A percentile compares a stretch with the other conserved stretches of the same genome.
Evolutionary conservation across 2,888 invertebrate genomes (phyloP).

Genomic region (Penaeus monodon): DNA sequence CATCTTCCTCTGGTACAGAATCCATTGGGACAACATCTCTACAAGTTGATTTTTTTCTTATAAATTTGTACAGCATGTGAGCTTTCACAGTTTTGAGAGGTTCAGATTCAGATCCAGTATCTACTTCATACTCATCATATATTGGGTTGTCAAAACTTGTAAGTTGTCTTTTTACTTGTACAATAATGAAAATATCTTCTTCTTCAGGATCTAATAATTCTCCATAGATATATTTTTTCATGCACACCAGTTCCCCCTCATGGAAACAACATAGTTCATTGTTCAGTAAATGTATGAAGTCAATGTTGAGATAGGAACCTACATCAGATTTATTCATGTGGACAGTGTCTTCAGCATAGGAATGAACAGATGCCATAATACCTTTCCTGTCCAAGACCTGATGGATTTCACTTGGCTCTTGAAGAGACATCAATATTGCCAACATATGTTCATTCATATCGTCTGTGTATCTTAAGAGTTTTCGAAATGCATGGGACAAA

Average conservation of each 20-base stretch:
- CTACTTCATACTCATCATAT: conserved; percentile 35
- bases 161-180: conserved; percentile 21
- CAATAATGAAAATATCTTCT: conserved; percentile 35
- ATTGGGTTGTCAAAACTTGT: conserved; percentile 2
- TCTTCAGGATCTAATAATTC: neutral
- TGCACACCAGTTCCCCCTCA: conserved; percentile 36
- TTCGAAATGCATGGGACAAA: too few species aligned
- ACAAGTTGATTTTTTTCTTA: neutral
- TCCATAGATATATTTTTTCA: conserved; percentile 24
- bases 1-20: too few species aligned
- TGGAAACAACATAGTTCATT: conserved; percentile 24
- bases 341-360: neutral
- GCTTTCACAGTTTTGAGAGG: conserved; percentile 10
- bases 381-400: neutral
- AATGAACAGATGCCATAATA: neutral
- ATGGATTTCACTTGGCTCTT: conserved; percentile 20
- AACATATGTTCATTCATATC: neutral
- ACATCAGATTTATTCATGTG: neutral
- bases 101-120: neutral
- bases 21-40: too few species aligned
- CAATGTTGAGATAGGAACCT: conserved; percentile 15
- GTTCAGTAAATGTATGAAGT: conserved; percentile 21
- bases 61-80: conserved; percentile 32
- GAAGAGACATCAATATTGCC: neutral
- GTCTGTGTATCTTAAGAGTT: too few species aligned